A percentile compares a stretch with the other conserved stretches of the same genome.
Conservation (phyloP, 2,113 vertebrate species). For the Heterochromis multidens region DNA sequence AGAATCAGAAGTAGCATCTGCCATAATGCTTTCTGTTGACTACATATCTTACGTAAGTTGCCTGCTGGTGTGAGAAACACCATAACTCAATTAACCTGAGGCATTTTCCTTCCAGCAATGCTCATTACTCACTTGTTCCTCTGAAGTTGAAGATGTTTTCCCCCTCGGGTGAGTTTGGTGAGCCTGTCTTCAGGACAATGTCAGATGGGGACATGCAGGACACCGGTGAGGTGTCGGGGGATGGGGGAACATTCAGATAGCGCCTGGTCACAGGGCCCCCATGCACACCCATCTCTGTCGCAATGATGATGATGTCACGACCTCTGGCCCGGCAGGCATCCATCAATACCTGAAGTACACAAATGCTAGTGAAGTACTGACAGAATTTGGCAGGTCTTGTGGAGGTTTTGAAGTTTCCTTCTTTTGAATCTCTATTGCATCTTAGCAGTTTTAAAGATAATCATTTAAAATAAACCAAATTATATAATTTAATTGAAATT, state of each 20-base stretch:
- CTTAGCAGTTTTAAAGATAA: background rate
- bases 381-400: background rate
- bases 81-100: background rate
- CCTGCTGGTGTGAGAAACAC: background rate
- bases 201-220: slow-evolving; percentile 77
- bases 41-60: background rate
- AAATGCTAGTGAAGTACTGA: background rate
- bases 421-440: background rate
- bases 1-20: too few relatives aligned
- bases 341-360: slow-evolving; percentile 52
- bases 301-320: slow-evolving; percentile 73
- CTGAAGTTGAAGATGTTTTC: slow-evolving; percentile 72
- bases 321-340: slow-evolving; percentile 66
- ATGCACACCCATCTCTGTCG: slow-evolving; percentile 54
- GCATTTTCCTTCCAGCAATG: background rate
- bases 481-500: background rate
- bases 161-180: slow-evolving; percentile 53
- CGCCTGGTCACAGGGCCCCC: slow-evolving; percentile 53
- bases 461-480: background rate
- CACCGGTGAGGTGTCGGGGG: slow-evolving; percentile 58
- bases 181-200: slow-evolving; percentile 70
- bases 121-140: slow-evolving; percentile 22
- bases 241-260: slow-evolving; percentile 64
- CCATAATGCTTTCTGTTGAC: background rate
- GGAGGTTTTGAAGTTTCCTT: background rate